Evolutionary conservation across 1,140 invertebrate genomes (phyloP), one percentile per base, ranked within the genome.

Genomic region (Drosophila pallidifrons): DNA sequence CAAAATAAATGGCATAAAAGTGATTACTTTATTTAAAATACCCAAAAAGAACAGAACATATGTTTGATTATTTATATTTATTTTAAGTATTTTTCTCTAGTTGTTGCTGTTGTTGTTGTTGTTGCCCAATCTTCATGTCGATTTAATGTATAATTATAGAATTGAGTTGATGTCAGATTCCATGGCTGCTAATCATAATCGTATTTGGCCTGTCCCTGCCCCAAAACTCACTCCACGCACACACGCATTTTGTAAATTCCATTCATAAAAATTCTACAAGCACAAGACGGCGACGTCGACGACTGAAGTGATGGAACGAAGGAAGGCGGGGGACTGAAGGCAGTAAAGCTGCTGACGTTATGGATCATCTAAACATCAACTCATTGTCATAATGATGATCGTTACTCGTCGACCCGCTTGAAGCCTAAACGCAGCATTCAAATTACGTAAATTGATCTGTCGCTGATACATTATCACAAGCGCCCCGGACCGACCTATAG

Each of bases 401-500:
- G 61, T 28, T 20, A 46, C 13, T 28, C 46, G 20, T 5, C 25
- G 43, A 47, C 20, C 20, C 32, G 35, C 10, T 10, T 64, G 72
- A 55, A 66, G 68, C 66, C 66, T 77, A 85, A 82, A 72, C 79
- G 64, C 45, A 79, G 79, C 71, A 70, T 74, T 85, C 75, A 77
- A 85, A 81, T 86, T 82, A 74, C 79, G 76, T 87, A 82, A 86
- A 87, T 86, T 87, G 75, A 86, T 87, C 75, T 75, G 67, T 73
- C 82, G 58, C 79, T 66, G 61, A 71, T 66, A 79, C 52, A 77
- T 79, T 81, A 81, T 82, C 79, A 25, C 20, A 73, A 65, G 41
- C 67, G 13, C 20, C 38, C 38, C 54, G 58, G 25, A 38, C 10
- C 47, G 32, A 49, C 1, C 41, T 16, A 47, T 15, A 58, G 41